Evolutionary conservation across 1,140 invertebrate genomes (phyloP), one percentile per base, ranked within the genome.

Genomic region (Drosophila repletoides): DNA sequence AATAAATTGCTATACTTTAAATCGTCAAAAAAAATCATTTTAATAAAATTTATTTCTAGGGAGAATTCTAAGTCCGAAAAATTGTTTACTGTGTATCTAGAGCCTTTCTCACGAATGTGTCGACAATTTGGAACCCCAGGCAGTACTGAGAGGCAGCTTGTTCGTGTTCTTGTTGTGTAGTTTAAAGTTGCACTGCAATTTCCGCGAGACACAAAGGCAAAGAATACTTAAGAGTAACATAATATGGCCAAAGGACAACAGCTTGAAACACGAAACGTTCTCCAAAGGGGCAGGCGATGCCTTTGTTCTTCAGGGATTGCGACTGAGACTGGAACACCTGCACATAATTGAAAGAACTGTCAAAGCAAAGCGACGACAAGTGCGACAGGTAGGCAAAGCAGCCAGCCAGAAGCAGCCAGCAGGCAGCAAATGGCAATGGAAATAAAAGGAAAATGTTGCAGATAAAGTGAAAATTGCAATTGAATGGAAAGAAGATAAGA

Each of bases 251-350:
- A 74, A 60, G 69, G 59, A 83, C 68, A 45, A 59, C 64, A 70
- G 64, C 38, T 58, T 84, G 77, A 84, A 83, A 84, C 52, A 77
- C 46, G 48, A 84, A 73, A 70, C 72, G 65, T 12, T 19, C 36
- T 2, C 34, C 12, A 15, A 71, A 51, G 36, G 34, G 48, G 31
- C 43, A 56, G 71, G 31, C 55, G 41, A 41, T 49, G 38, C 60
- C 56, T 71, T 81, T 79, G 65, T 68, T 68, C 10, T 29, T 7
- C 15, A 22, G 12, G 29, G 15, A 29, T 6, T 56, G 17, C 10
- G 29, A n/a, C 38, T 52, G 49, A 36, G 38, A 31, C 33, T 40
- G 15, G 6, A 53, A 46, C 66, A 69, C 66, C 66, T 64, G 66
- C 51, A 51, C 45, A 69, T 65, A 69, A 69, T 69, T 69, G 60